Base-by-base conservation (phyloP, 2,797 vertebrate species). In the Euphonia xanthogaster region DNA sequence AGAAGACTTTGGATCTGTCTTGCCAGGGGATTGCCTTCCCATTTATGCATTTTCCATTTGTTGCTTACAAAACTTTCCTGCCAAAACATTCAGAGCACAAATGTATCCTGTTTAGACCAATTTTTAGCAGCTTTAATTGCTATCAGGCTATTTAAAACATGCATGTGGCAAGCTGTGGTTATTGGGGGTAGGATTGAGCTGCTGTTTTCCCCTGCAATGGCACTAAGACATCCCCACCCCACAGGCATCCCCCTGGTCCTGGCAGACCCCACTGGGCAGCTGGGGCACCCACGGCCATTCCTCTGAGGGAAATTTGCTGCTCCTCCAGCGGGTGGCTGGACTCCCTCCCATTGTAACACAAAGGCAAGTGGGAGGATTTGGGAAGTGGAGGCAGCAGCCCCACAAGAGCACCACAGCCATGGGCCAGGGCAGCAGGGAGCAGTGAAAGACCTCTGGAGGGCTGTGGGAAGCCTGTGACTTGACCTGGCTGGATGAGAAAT, bases 381-480 rank as follows among this genome's bases (percentile, higher is more conserved):
- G 53, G 35, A 83, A 80, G 15, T 4, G 14, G 21, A 47, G 35
- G 27, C 51, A 70, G 68, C 51, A 53, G 45, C 48, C 35, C 16
- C 44, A 22, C 2, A 3, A 2, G 14, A 80, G 27, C 39, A 60
- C 22, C n/a, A 35, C 0, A 2, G 11, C 2, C 0, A 0, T 0
- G 0, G 42, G 27, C 30, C 81, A 77, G 27, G 33, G 57, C 24
- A 62, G 66, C 67, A 79, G 31, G 66, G 39, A 78, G 30, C 28
- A 17, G 2, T 9, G n/a, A 30, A 39, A 54, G n/a, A 66, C 8
- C 16, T 42, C 11, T 7, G 3, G 14, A 76, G 14, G n/a, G 65
- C 55, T 73, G 35, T 11, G 79, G n/a, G 21, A 75, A 61, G 72
- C 4, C 42, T 12, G 2, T 0, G 8, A 27, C 20, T 22, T 33